A percentile compares a stretch with the other conserved stretches of the same genome.
These are phyloP conservation scores for Hippoglossus stenolepis DNA, from an alignment of 2,113 vertebrate species.

Conservation along the genomic window DNA sequence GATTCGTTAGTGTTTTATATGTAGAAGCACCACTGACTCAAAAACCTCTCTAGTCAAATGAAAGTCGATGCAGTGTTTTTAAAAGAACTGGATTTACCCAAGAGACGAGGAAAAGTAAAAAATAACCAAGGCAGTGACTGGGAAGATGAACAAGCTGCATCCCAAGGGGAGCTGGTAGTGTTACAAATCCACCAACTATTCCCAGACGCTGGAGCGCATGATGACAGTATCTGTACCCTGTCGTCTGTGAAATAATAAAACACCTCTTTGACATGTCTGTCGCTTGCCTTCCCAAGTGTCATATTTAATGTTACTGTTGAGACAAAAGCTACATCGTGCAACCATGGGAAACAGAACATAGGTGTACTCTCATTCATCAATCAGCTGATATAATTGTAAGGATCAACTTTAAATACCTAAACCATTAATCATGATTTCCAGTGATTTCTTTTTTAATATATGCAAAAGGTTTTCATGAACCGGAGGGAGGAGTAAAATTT, in stretches of 20 bases:
- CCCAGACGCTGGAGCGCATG: constrained; percentile 29
- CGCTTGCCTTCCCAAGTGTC: constrained; percentile 16
- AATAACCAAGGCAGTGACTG: constrained; percentile 17
- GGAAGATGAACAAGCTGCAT: constrained; percentile 48
- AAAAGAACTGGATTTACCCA: constrained; percentile 27
- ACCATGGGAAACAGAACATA: constrained; percentile 22
- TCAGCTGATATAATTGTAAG: constrained; percentile 57
- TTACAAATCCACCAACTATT: constrained; percentile 31
- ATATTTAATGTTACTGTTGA: neutral
- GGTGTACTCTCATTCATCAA: constrained; percentile 36
- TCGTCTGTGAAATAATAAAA: constrained; percentile 41
- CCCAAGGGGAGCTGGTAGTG: constrained; percentile 11
- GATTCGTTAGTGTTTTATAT: neutral
- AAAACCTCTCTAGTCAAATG: constrained; percentile 9
- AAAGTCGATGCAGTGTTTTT: constrained; percentile 25
- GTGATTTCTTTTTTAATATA: constrained; percentile 36
- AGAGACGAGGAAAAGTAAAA: constrained; percentile 32
- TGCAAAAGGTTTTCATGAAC: constrained; percentile 30
- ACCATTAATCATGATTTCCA: constrained; percentile 44
- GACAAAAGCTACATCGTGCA: neutral
- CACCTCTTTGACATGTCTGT: constrained; percentile 50
- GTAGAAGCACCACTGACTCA: neutral
- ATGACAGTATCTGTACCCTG: constrained; percentile 44
- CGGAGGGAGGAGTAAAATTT: constrained; percentile 8
- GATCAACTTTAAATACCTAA: constrained; percentile 58